A percentile compares a stretch with the other conserved stretches of the same genome.
These are phyloP conservation scores for Acrocephalus arundinaceus DNA, from an alignment of 2,113 vertebrate species.

Conservation along the genomic window DNA sequence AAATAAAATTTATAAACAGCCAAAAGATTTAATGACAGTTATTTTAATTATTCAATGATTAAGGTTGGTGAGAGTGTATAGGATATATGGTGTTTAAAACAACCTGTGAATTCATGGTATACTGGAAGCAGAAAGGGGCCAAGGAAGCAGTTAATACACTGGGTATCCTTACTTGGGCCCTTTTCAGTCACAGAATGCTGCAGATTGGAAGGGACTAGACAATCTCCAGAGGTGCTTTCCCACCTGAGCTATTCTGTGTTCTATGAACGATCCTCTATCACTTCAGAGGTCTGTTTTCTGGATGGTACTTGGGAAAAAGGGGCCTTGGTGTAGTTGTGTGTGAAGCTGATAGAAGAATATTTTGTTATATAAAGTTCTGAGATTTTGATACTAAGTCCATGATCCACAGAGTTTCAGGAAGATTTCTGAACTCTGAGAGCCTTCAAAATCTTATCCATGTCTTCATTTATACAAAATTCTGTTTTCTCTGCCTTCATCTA, in stretches of 20 bases:
- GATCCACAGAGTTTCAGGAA: background rate
- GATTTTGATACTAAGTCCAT: background rate
- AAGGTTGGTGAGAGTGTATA: background rate
- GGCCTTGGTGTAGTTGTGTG: background rate
- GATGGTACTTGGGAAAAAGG: background rate
- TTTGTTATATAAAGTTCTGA: background rate
- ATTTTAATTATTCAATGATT: background rate
- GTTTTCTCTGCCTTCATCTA: background rate
- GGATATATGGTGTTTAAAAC: background rate
- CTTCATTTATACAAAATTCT: background rate
- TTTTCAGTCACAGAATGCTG: background rate
- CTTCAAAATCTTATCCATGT: background rate
- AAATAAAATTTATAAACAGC: background rate
- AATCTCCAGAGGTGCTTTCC: background rate
- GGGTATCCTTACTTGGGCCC: background rate
- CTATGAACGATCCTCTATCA: accelerated
- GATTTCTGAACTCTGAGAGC: background rate
- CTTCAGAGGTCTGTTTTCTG: background rate
- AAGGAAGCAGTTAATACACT: background rate
- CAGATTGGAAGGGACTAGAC: background rate
- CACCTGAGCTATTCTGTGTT: background rate
- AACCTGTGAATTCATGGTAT: background rate
- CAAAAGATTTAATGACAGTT: background rate
- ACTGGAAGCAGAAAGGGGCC: background rate
- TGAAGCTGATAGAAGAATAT: background rate